Base-by-base conservation (phyloP, 2,113 vertebrate species). In the Macroglossus sobrinus region DNA sequence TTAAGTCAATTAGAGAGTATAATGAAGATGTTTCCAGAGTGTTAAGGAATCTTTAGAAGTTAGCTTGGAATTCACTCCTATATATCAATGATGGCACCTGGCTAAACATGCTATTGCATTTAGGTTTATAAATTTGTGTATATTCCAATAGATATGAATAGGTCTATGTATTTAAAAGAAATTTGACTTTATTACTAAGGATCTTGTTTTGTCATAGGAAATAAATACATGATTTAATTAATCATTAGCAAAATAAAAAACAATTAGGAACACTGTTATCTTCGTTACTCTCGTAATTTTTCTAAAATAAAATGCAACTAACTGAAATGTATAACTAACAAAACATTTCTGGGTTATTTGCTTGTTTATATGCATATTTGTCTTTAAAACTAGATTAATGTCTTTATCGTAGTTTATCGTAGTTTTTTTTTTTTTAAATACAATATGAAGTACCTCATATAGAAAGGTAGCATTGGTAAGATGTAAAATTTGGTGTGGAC, bases 1-100 rank as follows among this genome's bases (percentile, higher is more conserved):
- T 98, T 98, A 98, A 98, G 97, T 98, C 97, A 98, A 98, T 98
- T 98, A 98, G 97, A 94, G 95, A 86, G 81, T 93, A 96, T 98
- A 98, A 98, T 98, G 97, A 98, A 98, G 97, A 97, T 94, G 93
- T 97, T 97, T 97, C 96, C 86, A 95, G 97, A 93, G 97, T 98
- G 98, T 97, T 97, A 96, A 28, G 89, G 90, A 98, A 98, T 86
- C 97, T 96, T 94, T 96, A 92, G 93, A 95, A 96, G 94, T 97
- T 94, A 95, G 64, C 81, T 91, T 97, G 87, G 68, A 94, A 97
- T 94, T 96, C 91, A 96, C 82, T 94, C n/a, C 9, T 79, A 7
- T 92, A 78, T 89, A 26, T 84, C 61, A 91, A 50, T 80, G 26
- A 53, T 35, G 47, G 81, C 33, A 92, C 76, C 66, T 91, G 30